Conservation (phyloP, 1,140 invertebrate species). For the Calycopis cecrops region DNA sequence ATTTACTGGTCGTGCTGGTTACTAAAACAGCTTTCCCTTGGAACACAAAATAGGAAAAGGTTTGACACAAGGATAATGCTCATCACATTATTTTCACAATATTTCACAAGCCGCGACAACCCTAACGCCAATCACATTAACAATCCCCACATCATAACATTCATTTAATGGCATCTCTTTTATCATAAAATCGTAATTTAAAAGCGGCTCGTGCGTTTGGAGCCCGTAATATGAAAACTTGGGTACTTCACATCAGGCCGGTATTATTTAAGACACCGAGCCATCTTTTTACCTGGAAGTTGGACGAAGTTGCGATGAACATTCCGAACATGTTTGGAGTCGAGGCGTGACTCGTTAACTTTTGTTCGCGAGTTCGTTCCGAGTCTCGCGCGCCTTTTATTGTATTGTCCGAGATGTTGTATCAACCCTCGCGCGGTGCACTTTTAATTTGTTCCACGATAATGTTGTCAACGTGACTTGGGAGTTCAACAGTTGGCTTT, state of each 20-base stretch:
- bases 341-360: not conserved
- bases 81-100: no score
- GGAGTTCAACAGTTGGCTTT: no score
- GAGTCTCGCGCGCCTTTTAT: not conserved
- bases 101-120: no score
- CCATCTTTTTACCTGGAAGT: slow-evolving; percentile 6
- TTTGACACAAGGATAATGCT: no score
- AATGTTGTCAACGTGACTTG: no score
- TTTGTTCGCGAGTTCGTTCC: not conserved
- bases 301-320: not conserved
- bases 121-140: no score
- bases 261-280: slow-evolving; percentile 1
- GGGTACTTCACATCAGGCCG: not conserved
- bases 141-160: no score
- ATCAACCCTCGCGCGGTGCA: no score
- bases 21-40: no score
- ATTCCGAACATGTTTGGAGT: slow-evolving; percentile 1
- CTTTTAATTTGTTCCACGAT: no score
- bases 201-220: not conserved
- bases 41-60: no score
- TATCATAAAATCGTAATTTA: not conserved
- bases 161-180: not conserved
- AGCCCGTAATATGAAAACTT: slow-evolving; percentile 2
- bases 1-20: no score
- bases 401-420: not conserved